Evolutionary conservation across 2,797 vertebrate species (phyloP).

Genomic region (Sebastes steindachneri): DNA sequence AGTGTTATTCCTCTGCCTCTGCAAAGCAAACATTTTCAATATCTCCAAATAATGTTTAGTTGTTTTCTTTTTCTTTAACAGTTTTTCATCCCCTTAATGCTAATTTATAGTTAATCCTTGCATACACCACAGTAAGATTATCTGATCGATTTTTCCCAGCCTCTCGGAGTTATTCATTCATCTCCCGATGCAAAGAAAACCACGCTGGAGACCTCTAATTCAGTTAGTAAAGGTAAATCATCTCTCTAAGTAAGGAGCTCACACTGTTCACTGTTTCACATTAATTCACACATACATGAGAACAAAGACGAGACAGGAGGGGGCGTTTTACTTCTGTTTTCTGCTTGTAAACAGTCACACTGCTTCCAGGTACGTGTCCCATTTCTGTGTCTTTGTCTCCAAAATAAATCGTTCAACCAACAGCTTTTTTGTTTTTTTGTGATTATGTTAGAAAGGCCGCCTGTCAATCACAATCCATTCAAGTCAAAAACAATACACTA

Average conservation of each 20-base stretch:
- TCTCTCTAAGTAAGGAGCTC: background rate
- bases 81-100: background rate
- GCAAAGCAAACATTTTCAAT: background rate
- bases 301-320: background rate
- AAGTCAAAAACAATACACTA: background rate
- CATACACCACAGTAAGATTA: background rate
- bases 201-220: background rate
- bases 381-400: conserved; percentile 18
- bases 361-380: conserved; percentile 8
- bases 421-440: background rate
- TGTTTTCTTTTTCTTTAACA: background rate
- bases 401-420: background rate
- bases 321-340: background rate
- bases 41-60: background rate
- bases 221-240: conserved; percentile 5
- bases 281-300: conserved; percentile 4
- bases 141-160: background rate
- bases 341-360: background rate
- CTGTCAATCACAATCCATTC: background rate
- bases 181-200: conserved; percentile 9
- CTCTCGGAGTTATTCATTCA: background rate
- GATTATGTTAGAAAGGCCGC: background rate
- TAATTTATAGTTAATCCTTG: conserved; percentile 2
- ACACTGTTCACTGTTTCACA: background rate
- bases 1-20: conserved; percentile 7